Base-by-base conservation (phyloP, 2,113 vertebrate species). In the Leptobrachium leishanense region DNA sequence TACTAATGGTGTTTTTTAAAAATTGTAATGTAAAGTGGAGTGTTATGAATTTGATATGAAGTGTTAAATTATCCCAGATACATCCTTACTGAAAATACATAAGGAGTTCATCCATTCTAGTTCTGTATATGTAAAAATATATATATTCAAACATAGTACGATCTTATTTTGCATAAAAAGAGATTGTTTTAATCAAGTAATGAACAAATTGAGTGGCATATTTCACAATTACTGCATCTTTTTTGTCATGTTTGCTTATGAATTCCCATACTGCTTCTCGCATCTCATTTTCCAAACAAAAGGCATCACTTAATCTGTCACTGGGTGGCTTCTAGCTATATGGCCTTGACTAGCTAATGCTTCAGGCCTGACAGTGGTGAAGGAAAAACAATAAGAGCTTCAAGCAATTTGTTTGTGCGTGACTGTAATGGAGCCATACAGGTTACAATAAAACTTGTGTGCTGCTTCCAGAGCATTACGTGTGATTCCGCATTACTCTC, bases 341-440 rank as follows among this genome's bases (percentile, higher is more conserved):
- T 77, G 55, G 67, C 43, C 76, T 70, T 70, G 76, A 31, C 66
- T 43, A 69, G 20, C 40, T 42, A 68, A 68, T 42, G 54, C 9
- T 74, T 43, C 3, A 43, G 6, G 8, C 12, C 8, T 43, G 76
- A 70, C 31, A 68, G 40, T 15, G 15, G 3, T 39, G 15, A 50
- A 40, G 66, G 1, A 46, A 31, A 46, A 71, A 71, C 55, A 77
- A 71, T 77, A 6, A 53, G 7, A 8, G 9, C 2, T 55, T 15
- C 40, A 31, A 39, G 42, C 31, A 2, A 59, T 46, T 44, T 70
- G 42, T 62, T 40, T 50, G 40, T 73, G 2, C 46, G 13, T 41
- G 50, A 72, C 39, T 72, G 2, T 40, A 53, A 57, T 20, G 70
- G 70, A 72, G 53, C 39, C 46, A 31, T 10, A 13, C 31, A 40